Base-by-base conservation (phyloP, 2,113 vertebrate genomes). In the Sarotherodon lohbergeri region DNA sequence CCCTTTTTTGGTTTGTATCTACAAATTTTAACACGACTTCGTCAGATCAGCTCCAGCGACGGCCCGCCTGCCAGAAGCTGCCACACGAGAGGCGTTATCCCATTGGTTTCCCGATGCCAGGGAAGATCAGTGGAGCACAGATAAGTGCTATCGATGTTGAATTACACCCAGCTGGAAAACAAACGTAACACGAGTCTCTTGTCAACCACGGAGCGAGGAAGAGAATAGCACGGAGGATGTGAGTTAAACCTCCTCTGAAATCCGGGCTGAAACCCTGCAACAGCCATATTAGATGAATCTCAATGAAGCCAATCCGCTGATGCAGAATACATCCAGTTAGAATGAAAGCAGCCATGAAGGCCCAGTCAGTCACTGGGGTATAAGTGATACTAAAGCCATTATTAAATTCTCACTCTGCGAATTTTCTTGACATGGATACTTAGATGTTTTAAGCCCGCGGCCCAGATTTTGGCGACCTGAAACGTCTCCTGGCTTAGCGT, bases 321-420 rank as follows among this genome's bases (percentile, higher is more conserved):
- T 88, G 86, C 90, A 90, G 92, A 93, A 94, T 83, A 78, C 52
- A 94, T 92, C 89, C 88, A 81, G 91, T 91, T 88, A 80, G 88
- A 85, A 76, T 19, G 79, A 86, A 78, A 85, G 81, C 63, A 50
- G 82, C 82, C 88, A 81, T 66, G 79, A 81, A 88, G 80, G 59
- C 83, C 46, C 4, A 5, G 71, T 32, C 81, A 59, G 88, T 59
- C 86, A 85, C 79, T 63, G 73, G 83, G 12, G 1, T 83, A 73
- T 73, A 85, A 85, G 84, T 66, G 89, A 93, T 88, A 81, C 63
- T 68, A 82, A 89, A 88, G 73, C 88, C 66, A 83, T 86, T 86
- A 78, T 89, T 86, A 79, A 80, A 87, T 63, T 85, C 43, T 41
- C 76, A 86, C 85, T 66, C 32, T 34, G 48, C 61, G 7, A 71